Conservation (phyloP, 1,140 invertebrate species). For the Hesperophylax magnus region DNA sequence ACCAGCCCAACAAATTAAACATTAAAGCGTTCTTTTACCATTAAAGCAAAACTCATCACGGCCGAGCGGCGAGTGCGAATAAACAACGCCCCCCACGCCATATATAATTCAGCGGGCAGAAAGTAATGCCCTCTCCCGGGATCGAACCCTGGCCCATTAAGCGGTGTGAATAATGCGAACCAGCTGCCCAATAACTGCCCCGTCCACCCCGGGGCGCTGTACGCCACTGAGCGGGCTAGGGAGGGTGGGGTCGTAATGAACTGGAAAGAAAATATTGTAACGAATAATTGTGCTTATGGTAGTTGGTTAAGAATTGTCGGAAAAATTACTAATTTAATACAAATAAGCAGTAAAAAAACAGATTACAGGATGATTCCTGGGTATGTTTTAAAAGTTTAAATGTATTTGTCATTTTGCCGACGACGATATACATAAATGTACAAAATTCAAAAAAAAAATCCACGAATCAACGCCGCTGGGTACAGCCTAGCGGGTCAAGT, state of each 20-base stretch:
- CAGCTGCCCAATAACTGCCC: slow-evolving; percentile 24
- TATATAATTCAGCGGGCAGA: slow-evolving; percentile 25
- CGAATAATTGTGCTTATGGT: no score
- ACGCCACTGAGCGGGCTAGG: background rate
- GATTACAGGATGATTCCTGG: no score
- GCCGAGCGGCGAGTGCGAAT: background rate
- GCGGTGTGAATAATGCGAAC: slow-evolving; percentile 11
- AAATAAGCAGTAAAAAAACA: no score
- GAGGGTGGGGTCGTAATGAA: background rate
- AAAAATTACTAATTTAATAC: no score
- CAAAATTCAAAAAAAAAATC: no score
- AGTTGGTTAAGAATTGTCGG: no score
- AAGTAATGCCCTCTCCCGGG: slow-evolving; percentile 17
- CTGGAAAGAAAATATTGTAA: background rate
- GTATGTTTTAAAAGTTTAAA: no score
- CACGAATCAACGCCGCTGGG: no score
- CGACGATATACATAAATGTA: no score
- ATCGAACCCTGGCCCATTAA: slow-evolving; percentile 29
- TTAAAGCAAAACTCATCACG: slow-evolving; percentile 15
- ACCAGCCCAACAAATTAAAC: background rate
- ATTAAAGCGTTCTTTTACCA: slow-evolving; percentile 1
- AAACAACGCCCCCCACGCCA: background rate
- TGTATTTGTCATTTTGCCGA: no score
- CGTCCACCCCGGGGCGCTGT: background rate
- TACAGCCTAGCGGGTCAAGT: no score